Evolutionary conservation across 2,797 vertebrate genomes (phyloP), one percentile per base, ranked within the genome.

Genomic region (Poeciliopsis paucimaculata): DNA sequence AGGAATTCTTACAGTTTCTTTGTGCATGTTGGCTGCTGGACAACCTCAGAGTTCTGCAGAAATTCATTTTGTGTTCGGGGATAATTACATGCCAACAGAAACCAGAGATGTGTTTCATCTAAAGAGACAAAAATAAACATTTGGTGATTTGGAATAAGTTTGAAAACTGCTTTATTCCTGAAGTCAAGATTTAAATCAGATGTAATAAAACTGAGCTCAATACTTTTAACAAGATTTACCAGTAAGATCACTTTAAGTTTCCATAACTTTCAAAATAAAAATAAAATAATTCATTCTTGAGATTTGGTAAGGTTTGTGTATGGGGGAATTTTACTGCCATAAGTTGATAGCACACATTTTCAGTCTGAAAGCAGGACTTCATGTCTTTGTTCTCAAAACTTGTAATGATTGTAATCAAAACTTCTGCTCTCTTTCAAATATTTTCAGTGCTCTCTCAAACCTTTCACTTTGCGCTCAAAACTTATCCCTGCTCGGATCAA

Each of bases 21-120:
- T 26, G 39, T 68, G 3, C 10, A 5, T 39, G 46, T 74, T 86
- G 73, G 47, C 82, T 12, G 18, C 39, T 2, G 73, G 66, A 81
- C 76, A 80, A 28, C 12, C 0, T 26, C 5, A 12, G 34, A 41
- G 4, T 31, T 66, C 18, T 11, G 18, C 36, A 66, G 36, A 62
- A n/a, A 39, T 4, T 5, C 9, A 66, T 23, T 41, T 39, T 36
- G 31, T 20, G 15, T 20, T 64, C 20, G 60, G 60, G 28, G 8
- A 18, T 20, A 64, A 9, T 26, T 53, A 36, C 15, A 16, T 64
- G 60, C 6, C 31, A 34, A 34, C 15, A 64, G 60, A 28, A 64
- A 64, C 60, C 31, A 64, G 16, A 16, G 5, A 31, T 18, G 31
- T 18, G 34, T 16, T 20, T 20, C 0, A 2, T 66, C 34, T 11